These are phyloP conservation scores for Scolopax bukidnonensis DNA, from an alignment of 2,797 vertebrate species.

Conservation along the genomic window DNA sequence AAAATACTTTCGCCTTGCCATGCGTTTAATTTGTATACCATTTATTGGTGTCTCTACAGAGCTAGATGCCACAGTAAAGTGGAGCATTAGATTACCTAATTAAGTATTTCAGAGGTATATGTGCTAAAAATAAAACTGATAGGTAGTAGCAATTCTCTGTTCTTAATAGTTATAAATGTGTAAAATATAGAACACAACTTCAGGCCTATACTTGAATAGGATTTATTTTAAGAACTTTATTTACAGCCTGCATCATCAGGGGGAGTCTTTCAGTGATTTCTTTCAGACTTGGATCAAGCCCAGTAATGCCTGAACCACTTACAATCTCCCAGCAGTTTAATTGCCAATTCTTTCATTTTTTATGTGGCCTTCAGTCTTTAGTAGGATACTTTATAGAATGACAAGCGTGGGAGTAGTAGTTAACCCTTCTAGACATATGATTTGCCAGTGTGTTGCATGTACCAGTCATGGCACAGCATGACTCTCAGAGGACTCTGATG, in stretches of 20 bases:
- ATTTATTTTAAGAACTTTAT: constrained; percentile 45
- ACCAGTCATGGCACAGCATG: neutral
- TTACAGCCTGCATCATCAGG: constrained; percentile 16
- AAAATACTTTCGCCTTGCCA: neutral
- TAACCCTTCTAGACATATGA: neutral
- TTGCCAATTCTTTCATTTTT: constrained; percentile 30
- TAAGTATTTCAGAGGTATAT: constrained; percentile 20
- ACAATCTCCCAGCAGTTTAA: neutral
- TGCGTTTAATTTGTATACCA: neutral
- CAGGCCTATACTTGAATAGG: neutral
- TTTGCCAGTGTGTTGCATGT: neutral
- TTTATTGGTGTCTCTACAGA: constrained; percentile 14
- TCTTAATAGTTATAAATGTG: constrained; percentile 8
- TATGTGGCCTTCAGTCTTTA: neutral
- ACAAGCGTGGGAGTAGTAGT: neutral
- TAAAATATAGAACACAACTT: constrained; percentile 32
- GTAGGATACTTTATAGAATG: neutral
- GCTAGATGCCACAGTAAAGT: constrained; percentile 2
- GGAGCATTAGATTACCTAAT: constrained; percentile 39
- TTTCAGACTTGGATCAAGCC: constrained; percentile 13
- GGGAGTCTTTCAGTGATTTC: neutral
- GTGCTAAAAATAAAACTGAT: constrained; percentile 41
- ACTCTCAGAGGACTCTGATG: neutral
- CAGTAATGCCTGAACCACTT: neutral
- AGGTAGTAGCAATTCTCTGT: neutral